These are phyloP conservation scores for Melieria picta DNA, from an alignment of 2,888 invertebrate genomes.

Conservation along the genomic window DNA sequence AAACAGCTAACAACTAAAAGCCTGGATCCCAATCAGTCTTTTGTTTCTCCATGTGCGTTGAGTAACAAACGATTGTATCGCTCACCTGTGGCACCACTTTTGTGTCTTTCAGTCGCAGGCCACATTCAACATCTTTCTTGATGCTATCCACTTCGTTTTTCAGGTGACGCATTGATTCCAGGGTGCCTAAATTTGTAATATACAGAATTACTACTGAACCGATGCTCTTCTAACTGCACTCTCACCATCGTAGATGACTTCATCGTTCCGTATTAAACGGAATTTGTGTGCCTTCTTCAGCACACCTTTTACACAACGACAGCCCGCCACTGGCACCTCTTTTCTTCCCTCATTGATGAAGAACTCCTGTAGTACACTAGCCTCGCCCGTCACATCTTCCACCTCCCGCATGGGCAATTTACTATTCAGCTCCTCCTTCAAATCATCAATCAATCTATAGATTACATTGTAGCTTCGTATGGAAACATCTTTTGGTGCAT, in stretches of 20 bases:
- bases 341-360: slow-evolving; percentile 80
- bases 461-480: slow-evolving; percentile 87
- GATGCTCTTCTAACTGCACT: background rate
- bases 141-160: slow-evolving; percentile 88
- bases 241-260: slow-evolving; percentile 78
- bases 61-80: slow-evolving; percentile 83
- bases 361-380: slow-evolving; percentile 86
- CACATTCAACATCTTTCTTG: slow-evolving; percentile 89
- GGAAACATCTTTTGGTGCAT: slow-evolving; percentile 66
- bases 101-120: slow-evolving; percentile 78
- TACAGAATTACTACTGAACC: background rate
- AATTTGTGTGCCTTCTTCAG: slow-evolving; percentile 76
- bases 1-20: slow-evolving; percentile 68
- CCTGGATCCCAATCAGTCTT: slow-evolving; percentile 87
- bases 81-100: slow-evolving; percentile 75
- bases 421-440: slow-evolving; percentile 80
- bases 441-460: slow-evolving; percentile 89
- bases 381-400: slow-evolving; percentile 86
- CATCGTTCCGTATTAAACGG: slow-evolving; percentile 74
- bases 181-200: slow-evolving; percentile 68
- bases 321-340: slow-evolving; percentile 88
- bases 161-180: slow-evolving; percentile 86
- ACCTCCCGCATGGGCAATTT: slow-evolving; percentile 77
- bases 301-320: slow-evolving; percentile 81
- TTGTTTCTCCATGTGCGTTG: slow-evolving; percentile 72